Evolutionary conservation across 2,113 vertebrate genomes (phyloP).

Genomic region (Spilogale gracilis): DNA sequence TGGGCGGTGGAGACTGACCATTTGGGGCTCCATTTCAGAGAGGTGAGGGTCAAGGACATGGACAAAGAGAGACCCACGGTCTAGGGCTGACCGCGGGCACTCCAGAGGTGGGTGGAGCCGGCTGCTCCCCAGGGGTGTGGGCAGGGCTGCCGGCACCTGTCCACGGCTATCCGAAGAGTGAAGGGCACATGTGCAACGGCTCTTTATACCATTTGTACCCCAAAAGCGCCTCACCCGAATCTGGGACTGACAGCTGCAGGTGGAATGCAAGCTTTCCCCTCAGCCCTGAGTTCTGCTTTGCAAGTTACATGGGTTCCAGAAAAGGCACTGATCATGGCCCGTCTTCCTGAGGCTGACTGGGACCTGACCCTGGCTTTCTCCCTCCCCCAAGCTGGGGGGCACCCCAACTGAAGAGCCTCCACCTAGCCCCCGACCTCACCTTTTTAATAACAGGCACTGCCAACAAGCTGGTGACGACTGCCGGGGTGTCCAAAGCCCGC

Average conservation of each 20-base stretch:
- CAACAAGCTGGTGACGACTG: constrained; percentile 94
- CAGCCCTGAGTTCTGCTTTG: background rate
- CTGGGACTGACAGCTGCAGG: background rate
- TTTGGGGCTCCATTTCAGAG: background rate
- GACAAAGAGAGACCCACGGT: background rate
- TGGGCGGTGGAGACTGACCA: no score
- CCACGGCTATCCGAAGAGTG: no score
- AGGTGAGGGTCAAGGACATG: background rate
- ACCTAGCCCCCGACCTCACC: constrained; percentile 85
- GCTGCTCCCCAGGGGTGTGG: no score
- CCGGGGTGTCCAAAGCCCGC: constrained; percentile 93
- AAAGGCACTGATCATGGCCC: background rate
- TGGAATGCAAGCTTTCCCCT: background rate
- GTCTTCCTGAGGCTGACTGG: background rate
- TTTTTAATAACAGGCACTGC: constrained; percentile 91
- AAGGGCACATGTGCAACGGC: fast-evolving
- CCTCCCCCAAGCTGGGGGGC: background rate
- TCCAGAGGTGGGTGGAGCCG: background rate
- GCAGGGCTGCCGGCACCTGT: background rate
- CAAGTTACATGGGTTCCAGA: fast-evolving
- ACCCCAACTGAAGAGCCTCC: fast-evolving
- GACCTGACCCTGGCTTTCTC: background rate
- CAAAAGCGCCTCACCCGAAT: background rate
- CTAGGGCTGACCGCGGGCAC: background rate
- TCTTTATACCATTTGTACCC: no score